Percentiles rank a stretch among this genome's conserved stretches.
Conservation (phyloP, 2,888 invertebrate species). For the Drosophila cyrtoloma region DNA sequence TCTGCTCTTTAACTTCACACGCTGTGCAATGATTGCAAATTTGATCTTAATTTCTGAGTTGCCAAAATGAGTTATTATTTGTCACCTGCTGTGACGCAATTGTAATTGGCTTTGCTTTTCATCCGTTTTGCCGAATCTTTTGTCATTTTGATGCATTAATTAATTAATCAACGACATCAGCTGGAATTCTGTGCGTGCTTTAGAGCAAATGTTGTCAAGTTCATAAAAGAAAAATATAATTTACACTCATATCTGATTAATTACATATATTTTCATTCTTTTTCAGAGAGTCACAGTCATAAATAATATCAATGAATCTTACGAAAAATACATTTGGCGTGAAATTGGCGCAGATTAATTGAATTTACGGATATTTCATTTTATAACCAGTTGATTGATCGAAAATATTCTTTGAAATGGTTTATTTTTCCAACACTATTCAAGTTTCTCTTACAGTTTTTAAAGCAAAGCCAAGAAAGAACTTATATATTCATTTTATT, state of each 20-base stretch:
- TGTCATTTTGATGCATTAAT: neutral
- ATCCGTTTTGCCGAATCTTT: neutral
- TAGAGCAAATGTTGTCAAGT: neutral
- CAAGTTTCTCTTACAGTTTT: neutral
- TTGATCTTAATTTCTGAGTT: neutral
- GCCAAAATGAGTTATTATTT: conserved; percentile 1
- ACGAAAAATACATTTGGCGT: neutral
- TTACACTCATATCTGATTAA: neutral
- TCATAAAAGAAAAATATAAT: neutral
- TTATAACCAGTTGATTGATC: neutral
- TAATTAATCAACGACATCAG: neutral
- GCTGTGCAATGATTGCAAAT: neutral
- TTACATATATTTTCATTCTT: neutral
- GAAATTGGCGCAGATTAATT: neutral
- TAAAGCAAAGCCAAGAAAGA: no score
- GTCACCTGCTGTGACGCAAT: neutral
- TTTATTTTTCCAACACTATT: neutral
- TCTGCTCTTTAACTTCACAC: neutral
- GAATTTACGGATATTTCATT: neutral
- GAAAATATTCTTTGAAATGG: neutral
- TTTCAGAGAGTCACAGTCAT: neutral
- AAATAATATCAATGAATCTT: neutral
- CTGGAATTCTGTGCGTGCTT: neutral
- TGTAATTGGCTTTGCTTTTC: neutral
- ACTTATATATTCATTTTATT: no score